Evolutionary conservation across 2,113 vertebrate genomes (phyloP), one percentile per base, ranked within the genome.

Genomic region (Tiliqua scincoides): DNA sequence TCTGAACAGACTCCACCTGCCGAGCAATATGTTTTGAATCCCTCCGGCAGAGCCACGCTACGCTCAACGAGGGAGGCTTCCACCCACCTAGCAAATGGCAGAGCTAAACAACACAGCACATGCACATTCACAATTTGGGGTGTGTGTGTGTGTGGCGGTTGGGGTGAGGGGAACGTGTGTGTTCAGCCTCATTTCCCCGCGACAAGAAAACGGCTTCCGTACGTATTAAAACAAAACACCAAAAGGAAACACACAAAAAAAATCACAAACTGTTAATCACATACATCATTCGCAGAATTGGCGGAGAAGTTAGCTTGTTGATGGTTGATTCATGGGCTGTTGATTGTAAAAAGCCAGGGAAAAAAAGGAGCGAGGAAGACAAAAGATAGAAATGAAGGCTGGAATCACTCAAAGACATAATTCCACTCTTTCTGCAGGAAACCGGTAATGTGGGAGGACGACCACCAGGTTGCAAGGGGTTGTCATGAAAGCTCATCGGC

Each of bases 1-100:
- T 95, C 93, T 82, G 95, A 97, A 95, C 91, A 48, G 94, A 95
- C 94, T 93, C 96, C 96, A 97, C 96, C 97, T 97, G 97, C 96
- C 94, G 92, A 95, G 95, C 97, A 97, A 95, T 96, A 96, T 97
- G 96, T 95, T 97, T 95, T 90, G 93, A 70, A 76, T 96, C 94
- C 95, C 95, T 94, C 93, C 89, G 95, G 96, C 96, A 95, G 95
- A 93, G 93, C 94, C 54, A 82, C 65, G 94, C 76, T 87, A 90
- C 71, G 92, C 93, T 94, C 91, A n/a, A 95, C 93, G 89, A 93
- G 94, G 96, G 91, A 94, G 95, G 93, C 89, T 94, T 92, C 94
- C 95, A 95, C 95, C 95, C 93, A 95, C 94, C 93, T 95, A 93
- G 95, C 93, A 96, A 95, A 96, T 93, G 95, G 93, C 95, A 95